Conservation (phyloP, 2,888 invertebrate species). For the Torymus tubicola region DNA sequence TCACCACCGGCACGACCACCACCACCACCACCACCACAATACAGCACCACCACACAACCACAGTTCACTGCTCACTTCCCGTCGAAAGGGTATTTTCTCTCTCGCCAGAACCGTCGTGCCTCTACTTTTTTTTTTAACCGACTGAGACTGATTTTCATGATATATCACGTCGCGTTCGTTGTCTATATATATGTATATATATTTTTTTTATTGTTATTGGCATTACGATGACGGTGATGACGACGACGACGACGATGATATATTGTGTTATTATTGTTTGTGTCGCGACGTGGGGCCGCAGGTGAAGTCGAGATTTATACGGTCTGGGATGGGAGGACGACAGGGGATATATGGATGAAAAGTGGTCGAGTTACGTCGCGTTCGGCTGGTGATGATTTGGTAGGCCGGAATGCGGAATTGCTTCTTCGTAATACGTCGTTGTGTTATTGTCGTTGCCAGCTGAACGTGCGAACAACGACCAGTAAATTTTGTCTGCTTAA, state of each 20-base stretch:
- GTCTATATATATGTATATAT: neutral
- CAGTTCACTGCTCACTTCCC: slow-evolving; percentile 75
- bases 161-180: neutral
- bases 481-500: no score
- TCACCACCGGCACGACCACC: slow-evolving; percentile 74
- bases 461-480: no score
- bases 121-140: neutral
- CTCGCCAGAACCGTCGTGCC: slow-evolving; percentile 37
- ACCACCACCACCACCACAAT: slow-evolving; percentile 67
- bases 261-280: no score
- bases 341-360: no score
- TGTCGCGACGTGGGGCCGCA: no score
- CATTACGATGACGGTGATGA: no score
- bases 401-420: neutral
- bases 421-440: no score
- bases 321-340: no score
- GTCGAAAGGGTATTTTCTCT: slow-evolving; percentile 71
- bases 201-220: neutral
- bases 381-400: neutral
- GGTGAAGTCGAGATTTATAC: no score
- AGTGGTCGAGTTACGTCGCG: no score
- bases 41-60: slow-evolving; percentile 74
- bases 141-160: slow-evolving; percentile 32
- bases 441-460: no score
- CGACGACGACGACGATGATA: no score